Percentiles rank a stretch among this genome's conserved stretches.
phyloP scores from a whole-genome alignment of 2,797 vertebrate genomes.

The Falco berigora region DNA sequence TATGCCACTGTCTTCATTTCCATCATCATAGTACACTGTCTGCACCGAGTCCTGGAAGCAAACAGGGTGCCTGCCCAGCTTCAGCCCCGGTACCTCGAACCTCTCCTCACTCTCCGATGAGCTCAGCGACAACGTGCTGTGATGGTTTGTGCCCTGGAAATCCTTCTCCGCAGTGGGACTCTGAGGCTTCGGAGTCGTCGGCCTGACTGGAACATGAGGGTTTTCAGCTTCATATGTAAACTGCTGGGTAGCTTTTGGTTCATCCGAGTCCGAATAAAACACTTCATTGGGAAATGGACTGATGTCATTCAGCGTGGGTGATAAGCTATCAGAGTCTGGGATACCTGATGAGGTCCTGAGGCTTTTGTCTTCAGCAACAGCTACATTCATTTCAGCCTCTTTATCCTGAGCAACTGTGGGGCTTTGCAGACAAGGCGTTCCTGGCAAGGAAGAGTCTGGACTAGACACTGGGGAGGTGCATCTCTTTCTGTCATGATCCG shows the following conservation, averaged over 20 bases:
- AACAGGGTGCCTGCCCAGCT: constrained; percentile 52
- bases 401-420: background rate
- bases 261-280: constrained; percentile 7
- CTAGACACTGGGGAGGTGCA: constrained; percentile 64
- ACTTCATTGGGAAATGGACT: constrained; percentile 55
- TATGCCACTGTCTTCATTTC: constrained; percentile 68
- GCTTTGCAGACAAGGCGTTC: background rate
- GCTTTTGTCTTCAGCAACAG: background rate
- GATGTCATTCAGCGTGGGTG: constrained; percentile 37
- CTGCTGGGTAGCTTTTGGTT: background rate
- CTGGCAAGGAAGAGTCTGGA: background rate
- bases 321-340: background rate
- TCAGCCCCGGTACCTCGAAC: constrained; percentile 25
- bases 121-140: constrained; percentile 71
- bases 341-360: background rate
- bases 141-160: constrained; percentile 43
- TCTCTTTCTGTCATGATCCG: constrained; percentile 73
- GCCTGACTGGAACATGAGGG: constrained; percentile 20
- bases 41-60: constrained; percentile 48
- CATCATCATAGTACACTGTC: constrained; percentile 48
- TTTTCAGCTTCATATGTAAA: constrained; percentile 19
- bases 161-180: constrained; percentile 58
- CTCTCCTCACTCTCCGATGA: constrained; percentile 71
- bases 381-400: background rate
- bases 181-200: constrained; percentile 72